Percentiles rank a stretch among this genome's conserved stretches.
Evolutionary conservation across 2,888 invertebrate species (phyloP).

Genomic region (Hypomecis punctinalis): DNA sequence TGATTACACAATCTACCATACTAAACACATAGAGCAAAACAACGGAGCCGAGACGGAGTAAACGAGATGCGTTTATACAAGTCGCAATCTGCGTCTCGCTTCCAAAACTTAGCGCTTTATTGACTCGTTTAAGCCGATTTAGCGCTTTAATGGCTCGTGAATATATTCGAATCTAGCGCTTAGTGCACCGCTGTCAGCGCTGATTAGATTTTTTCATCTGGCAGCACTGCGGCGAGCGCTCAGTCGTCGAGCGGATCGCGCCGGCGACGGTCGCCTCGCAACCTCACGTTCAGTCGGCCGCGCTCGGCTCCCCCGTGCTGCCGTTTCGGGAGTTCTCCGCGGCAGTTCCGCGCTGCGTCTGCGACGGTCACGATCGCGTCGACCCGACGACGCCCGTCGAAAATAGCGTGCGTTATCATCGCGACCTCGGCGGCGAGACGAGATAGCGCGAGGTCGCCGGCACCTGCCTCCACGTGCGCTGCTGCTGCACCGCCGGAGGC

Average conservation of each 20-base stretch:
- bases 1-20: no score
- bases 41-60: no score
- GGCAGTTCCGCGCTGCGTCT: slow-evolving; percentile 71
- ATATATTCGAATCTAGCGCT: no score
- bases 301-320: slow-evolving; percentile 54
- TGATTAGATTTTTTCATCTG: no score
- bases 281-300: slow-evolving; percentile 33
- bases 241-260: slow-evolving; percentile 82
- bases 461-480: slow-evolving; percentile 78
- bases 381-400: slow-evolving; percentile 68
- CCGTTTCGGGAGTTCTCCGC: slow-evolving; percentile 67
- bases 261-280: slow-evolving; percentile 69
- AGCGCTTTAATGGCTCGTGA: no score
- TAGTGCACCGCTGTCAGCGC: no score
- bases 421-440: slow-evolving; percentile 81
- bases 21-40: no score
- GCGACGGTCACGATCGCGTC: slow-evolving; percentile 71
- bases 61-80: no score
- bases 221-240: slow-evolving; percentile 46
- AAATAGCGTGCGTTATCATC: slow-evolving; percentile 83
- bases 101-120: no score
- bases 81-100: no score
- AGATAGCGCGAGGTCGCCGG: slow-evolving; percentile 82
- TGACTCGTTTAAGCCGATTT: no score
- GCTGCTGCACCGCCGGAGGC: slow-evolving; percentile 58